Evolutionary conservation across 2,888 invertebrate species (phyloP).

Genomic region (Caenorhabditis uteleia): DNA sequence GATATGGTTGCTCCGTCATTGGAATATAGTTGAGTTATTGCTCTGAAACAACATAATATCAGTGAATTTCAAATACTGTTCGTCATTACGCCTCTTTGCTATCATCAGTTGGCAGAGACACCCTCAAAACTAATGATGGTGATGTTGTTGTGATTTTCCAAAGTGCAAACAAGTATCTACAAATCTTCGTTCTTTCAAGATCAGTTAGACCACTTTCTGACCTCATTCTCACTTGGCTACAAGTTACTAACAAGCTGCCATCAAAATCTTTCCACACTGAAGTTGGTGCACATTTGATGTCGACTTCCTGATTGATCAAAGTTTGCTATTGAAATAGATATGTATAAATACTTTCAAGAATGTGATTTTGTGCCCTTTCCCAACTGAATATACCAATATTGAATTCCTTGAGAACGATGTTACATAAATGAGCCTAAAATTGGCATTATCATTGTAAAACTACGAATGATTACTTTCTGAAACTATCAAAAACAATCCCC

Average conservation of each 20-base stretch:
- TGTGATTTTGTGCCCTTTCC: background rate
- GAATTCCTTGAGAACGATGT: conserved; percentile 15
- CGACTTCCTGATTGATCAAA: no score
- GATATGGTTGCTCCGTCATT: conserved; percentile 40
- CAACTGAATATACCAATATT: conserved; percentile 3
- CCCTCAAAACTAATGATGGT: conserved; percentile 27
- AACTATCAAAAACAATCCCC: conserved; percentile 16
- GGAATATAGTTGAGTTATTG: conserved; percentile 25
- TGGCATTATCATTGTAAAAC: background rate
- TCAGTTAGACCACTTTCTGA: background rate
- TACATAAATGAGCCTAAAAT: conserved; percentile 15
- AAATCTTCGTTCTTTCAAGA: background rate
- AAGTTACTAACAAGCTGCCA: conserved; percentile 24
- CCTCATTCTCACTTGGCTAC: conserved; percentile 23
- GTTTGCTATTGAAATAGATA: background rate
- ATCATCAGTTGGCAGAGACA: conserved; percentile 4
- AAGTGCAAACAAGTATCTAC: no score
- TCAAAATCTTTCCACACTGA: conserved; percentile 40
- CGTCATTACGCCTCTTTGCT: conserved; percentile 16
- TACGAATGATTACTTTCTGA: conserved; percentile 8
- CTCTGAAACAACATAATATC: no score
- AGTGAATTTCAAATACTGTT: no score
- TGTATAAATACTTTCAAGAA: background rate
- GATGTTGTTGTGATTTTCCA: conserved; percentile 4
- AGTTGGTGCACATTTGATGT: conserved; percentile 25